Percentiles rank a stretch among this genome's conserved stretches.
Evolutionary conservation across 2,113 vertebrate species (phyloP).

Genomic region (Phodopus roborovskii): DNA sequence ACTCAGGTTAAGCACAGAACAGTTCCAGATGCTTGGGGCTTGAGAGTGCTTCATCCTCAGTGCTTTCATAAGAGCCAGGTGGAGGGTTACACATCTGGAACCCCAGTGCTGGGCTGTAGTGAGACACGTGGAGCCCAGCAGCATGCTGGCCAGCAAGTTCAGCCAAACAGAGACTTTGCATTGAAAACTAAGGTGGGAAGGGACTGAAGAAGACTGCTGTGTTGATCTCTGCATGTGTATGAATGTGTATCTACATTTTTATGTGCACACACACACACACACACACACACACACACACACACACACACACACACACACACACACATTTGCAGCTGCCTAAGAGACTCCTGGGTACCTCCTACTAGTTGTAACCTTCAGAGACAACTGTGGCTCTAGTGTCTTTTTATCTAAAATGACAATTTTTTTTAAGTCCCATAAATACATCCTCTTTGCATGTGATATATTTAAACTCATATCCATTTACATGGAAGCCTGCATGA

Average conservation of each 20-base stretch:
- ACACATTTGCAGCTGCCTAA: not conserved
- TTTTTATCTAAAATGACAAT: not conserved
- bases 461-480: not conserved
- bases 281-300: not conserved
- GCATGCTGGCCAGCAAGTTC: not conserved
- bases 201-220: not conserved
- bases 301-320: no score
- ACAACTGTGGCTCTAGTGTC: not conserved
- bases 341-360: not conserved
- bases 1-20: not conserved
- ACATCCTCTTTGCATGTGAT: not conserved
- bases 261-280: not conserved
- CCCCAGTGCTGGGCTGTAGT: not conserved
- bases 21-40: not conserved
- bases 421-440: not conserved
- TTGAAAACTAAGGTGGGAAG: not conserved
- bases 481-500: not conserved
- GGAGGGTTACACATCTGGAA: not conserved
- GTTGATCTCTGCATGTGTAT: not conserved
- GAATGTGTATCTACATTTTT: not conserved
- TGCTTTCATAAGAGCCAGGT: not conserved
- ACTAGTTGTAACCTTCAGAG: not conserved
- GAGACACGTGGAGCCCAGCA: not conserved
- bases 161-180: not conserved
- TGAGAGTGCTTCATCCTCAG: no score